Evolutionary conservation across 30 jellyfish, hydroid and myxozoan species (phyloP), one percentile per base, ranked within the genome.

Genomic region (Pseudorhiza aurosa): DNA sequence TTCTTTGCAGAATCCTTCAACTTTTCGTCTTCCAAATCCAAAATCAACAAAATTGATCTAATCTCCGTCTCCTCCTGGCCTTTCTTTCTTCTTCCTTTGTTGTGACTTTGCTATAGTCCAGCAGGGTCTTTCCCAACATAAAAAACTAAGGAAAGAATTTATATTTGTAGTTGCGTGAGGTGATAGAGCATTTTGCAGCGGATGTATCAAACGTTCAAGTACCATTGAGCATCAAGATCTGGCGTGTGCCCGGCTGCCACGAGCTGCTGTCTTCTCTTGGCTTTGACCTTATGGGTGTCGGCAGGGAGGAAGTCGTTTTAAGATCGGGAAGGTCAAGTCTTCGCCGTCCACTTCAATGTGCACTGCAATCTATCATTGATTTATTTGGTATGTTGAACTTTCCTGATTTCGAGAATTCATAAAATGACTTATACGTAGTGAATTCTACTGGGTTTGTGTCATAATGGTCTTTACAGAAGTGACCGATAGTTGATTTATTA

Each of bases 221-320:
- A 7, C 92, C 97, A 18, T 77, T 94, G 72, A 62, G 82, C 72
- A 76, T 81, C 26, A 73, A 71, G 62, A 39, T 83, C 1, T 94
- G 99, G 99, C 88, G 96, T 22, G 81, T 86, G 44, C 96, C 99
- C 10, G 99, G 99, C 46, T 94, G 99, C 82, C 99, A 94, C 39
- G 99, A 94, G 70, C 75, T 94, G 65, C 92, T 94, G 19, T 94
- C 99, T 2, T 87, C 99, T 11, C 86, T 94, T 27, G 99, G 96
- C 17, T 94, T 94, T 65, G 95, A 94, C 73, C 83, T 94, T 35
- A 82, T 94, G 96, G 99, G 99, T 21, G 96, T 87, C 22, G 97
- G 97, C 45, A 78, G 96, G 35, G 91, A 95, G 15, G 96, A 87
- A 68, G 99, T 94, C 51, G 83, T 83, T 43, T 63, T 94, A 50